Evolutionary conservation across 2,888 invertebrate species (phyloP), one percentile per base, ranked within the genome.

Genomic region (Allygus modestus): DNA sequence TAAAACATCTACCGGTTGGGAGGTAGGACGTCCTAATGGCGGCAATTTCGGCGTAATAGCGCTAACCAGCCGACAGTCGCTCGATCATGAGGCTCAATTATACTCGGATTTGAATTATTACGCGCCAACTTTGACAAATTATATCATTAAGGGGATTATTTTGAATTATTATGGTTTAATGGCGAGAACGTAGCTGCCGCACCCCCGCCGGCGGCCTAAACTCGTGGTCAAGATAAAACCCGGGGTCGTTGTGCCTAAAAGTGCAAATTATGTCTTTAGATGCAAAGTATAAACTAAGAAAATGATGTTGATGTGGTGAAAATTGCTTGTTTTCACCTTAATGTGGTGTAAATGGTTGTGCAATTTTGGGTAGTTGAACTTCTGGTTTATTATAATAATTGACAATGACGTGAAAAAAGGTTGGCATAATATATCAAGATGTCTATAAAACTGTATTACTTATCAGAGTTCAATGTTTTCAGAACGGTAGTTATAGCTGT

Each of bases 101-200:
- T 65, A 15, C 54, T 4, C 65, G 28, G 65, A 54, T 65, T 65
- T 28, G 31, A 65, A 65, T 65, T 65, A 65, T 65, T 65, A 17
- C 65, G 26, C 28, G 26, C 65, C 28, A 31, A 65, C 65, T 65
- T 65, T 65, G 65, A 65, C 26, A 65, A 65, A 65, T 65, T 65
- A 65, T 65, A 65, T 65, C 65, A 65, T 65, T 65, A 65, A 17
- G 31, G 26, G 65, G 31, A 65, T 65, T 65, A 31, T 65, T 65
- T 65, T 65, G 65, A 65, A 28, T 65, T 65, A 65, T 65, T 28
- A 65, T 12, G 31, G 65, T 31, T 9, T 65, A 65, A 65, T 65
- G 65, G 65, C 31, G 65, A 28, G 31, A 31, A 31, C 23, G 65
- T 58, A 20, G 58, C 28, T 26, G 28, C 65, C 65, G 65, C 65